Evolutionary conservation across 2,888 invertebrate species (phyloP).

Genomic region (Diploptera punctata): DNA sequence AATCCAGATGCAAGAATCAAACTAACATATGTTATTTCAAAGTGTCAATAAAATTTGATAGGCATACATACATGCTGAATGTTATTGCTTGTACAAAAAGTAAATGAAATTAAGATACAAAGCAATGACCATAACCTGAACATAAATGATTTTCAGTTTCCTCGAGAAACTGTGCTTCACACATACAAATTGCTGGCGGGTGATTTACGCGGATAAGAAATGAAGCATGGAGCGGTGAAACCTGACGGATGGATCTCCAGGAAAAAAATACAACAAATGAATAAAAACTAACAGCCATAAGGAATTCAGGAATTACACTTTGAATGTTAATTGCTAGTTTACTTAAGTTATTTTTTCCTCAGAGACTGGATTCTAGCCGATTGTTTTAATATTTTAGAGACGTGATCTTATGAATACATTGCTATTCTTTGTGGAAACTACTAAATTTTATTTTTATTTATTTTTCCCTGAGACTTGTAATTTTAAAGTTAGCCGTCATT

Average conservation of each 20-base stretch:
- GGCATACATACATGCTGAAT: too few relatives aligned
- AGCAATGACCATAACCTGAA: too few relatives aligned
- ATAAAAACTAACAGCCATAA: background rate
- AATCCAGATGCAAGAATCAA: too few relatives aligned
- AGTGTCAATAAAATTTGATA: too few relatives aligned
- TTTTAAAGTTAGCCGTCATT: background rate
- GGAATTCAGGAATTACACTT: background rate
- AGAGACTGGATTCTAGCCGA: background rate
- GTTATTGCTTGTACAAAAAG: too few relatives aligned
- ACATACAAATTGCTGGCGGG: background rate
- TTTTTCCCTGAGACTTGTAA: too few relatives aligned
- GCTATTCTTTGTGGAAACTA: background rate
- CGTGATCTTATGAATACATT: too few relatives aligned
- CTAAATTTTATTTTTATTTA: too few relatives aligned
- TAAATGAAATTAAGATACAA: too few relatives aligned
- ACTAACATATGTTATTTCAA: too few relatives aligned
- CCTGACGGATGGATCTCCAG: background rate
- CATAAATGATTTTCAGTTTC: background rate
- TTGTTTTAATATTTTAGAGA: background rate
- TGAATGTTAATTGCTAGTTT: background rate
- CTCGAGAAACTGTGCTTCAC: too few relatives aligned
- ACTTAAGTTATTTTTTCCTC: background rate
- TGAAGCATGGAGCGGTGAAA: background rate
- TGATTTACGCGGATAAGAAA: slow-evolving; percentile 14
- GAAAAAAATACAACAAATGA: background rate